A percentile compares a stretch with the other conserved stretches of the same genome.
phyloP scores from a whole-genome alignment of 2,113 vertebrate species.

The Anthoscopus minutus region DNA sequence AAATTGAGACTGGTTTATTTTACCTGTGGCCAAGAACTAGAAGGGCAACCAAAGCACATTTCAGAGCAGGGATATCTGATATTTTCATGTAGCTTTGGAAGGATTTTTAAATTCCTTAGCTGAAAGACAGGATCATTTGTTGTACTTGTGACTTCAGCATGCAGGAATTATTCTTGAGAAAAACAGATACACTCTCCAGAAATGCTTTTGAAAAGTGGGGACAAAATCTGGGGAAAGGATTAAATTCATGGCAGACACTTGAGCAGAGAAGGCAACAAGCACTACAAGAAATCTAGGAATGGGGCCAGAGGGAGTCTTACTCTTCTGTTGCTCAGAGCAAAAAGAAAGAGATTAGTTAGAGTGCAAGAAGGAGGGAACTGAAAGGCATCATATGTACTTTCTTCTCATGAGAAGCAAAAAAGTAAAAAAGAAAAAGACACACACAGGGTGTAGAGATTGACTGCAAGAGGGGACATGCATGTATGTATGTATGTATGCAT shows the following conservation, averaged over 20 bases:
- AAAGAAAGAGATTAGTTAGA: background rate
- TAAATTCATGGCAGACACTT: background rate
- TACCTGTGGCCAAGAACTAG: background rate
- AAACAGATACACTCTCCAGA: background rate
- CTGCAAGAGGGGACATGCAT: background rate
- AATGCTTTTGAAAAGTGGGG: background rate
- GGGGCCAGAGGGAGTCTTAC: background rate
- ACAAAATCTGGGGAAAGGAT: background rate
- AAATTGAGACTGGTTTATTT: constrained; percentile 5
- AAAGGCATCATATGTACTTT: background rate
- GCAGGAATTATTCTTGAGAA: constrained; percentile 13
- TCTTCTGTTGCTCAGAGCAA: background rate
- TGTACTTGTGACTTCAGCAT: constrained; percentile 8
- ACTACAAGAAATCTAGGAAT: background rate
- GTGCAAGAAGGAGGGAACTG: background rate
- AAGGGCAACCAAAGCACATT: background rate
- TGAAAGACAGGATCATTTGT: background rate
- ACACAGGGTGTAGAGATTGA: background rate
- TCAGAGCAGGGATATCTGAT: background rate
- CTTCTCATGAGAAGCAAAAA: background rate
- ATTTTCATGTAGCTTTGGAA: background rate
- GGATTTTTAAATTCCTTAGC: background rate
- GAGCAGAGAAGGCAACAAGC: background rate
- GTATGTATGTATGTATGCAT: no score
- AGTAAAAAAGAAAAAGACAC: background rate